Evolutionary conservation across 2,113 vertebrate genomes (phyloP).

Genomic region (Grallaria varia): DNA sequence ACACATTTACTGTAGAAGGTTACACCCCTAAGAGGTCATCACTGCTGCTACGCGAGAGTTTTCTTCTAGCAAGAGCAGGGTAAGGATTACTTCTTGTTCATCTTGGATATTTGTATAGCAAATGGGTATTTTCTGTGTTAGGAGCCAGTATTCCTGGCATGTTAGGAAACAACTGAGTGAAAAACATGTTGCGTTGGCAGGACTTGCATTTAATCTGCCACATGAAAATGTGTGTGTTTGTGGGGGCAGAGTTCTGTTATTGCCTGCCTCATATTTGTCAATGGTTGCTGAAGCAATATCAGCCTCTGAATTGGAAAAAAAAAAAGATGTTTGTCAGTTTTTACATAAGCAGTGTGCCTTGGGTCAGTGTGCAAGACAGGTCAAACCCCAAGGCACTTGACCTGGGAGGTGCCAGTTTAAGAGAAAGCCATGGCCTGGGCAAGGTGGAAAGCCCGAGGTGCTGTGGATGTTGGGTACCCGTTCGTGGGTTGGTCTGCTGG

Average conservation of each 20-base stretch:
- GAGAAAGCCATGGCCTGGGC: neutral
- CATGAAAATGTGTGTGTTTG: neutral
- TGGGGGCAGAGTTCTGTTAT: constrained; percentile 2
- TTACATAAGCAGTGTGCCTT: neutral
- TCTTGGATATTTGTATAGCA: constrained; percentile 56
- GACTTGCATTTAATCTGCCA: constrained; percentile 53
- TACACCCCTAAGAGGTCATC: constrained; percentile 30
- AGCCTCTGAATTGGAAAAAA: constrained; percentile 16
- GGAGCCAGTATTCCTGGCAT: constrained; percentile 21
- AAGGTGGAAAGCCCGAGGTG: neutral
- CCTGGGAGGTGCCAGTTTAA: neutral
- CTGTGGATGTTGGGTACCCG: neutral
- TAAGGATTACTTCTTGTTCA: constrained; percentile 52
- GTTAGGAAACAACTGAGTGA: constrained; percentile 51
- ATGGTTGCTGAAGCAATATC: constrained; percentile 13
- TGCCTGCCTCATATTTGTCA: neutral
- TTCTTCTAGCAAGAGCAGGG: constrained; percentile 38
- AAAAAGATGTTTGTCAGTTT: constrained; percentile 31
- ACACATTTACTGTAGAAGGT: constrained; percentile 45
- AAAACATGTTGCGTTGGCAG: constrained; percentile 17
- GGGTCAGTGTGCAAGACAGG: neutral
- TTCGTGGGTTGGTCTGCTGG: neutral
- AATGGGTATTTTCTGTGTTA: neutral
- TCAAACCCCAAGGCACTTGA: neutral
- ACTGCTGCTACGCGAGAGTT: neutral